Conservation (phyloP, 2,113 vertebrate species). For the Anser brachyrhynchus region DNA sequence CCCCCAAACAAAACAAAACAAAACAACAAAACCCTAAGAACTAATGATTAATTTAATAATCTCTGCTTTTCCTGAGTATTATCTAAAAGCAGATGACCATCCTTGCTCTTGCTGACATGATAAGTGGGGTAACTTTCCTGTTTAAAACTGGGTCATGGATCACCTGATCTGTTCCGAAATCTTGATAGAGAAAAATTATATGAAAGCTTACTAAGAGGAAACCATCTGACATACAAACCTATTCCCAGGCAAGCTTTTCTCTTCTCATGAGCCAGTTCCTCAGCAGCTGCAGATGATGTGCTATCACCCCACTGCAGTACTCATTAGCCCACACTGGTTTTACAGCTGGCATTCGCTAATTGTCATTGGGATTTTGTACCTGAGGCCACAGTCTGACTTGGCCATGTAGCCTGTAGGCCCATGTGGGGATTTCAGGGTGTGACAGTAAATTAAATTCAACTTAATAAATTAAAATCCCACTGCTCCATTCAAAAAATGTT, state of each 20-base stretch:
- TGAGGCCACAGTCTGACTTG: background rate
- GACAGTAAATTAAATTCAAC: background rate
- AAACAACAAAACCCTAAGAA: background rate
- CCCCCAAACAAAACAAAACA: background rate
- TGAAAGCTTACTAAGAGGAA: background rate
- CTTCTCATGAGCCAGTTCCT: background rate
- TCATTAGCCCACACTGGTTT: background rate
- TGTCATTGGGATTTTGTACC: background rate
- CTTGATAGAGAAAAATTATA: background rate
- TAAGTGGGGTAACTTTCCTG: background rate
- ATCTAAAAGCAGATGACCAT: background rate
- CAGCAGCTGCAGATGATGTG: background rate
- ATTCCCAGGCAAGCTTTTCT: background rate
- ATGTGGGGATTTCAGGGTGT: background rate
- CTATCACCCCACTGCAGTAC: background rate
- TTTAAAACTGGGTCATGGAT: background rate
- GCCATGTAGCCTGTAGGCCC: fast-evolving
- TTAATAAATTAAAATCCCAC: background rate
- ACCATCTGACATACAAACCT: background rate
- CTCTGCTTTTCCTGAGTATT: background rate
- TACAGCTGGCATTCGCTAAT: background rate
- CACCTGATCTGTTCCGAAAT: slow-evolving; percentile 8
- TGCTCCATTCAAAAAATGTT: background rate
- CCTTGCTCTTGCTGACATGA: background rate
- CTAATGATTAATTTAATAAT: background rate